Percentiles rank a stretch among this genome's conserved stretches.
phyloP scores from a whole-genome alignment of 2,888 invertebrate genomes.

The Conus canariensis region DNA sequence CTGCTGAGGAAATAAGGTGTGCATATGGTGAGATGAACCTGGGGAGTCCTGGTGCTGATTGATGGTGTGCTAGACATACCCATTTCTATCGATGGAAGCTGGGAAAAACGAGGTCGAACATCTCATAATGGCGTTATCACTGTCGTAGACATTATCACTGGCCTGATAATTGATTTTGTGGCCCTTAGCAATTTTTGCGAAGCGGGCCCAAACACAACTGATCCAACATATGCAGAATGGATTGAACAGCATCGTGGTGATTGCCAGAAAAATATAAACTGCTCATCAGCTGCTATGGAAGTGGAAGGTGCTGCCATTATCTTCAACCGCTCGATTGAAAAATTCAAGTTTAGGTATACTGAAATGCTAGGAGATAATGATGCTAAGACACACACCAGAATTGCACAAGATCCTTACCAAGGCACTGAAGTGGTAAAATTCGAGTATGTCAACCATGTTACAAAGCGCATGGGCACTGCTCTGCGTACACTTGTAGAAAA shows the following conservation, averaged over 20 bases:
- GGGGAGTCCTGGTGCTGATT: not conserved
- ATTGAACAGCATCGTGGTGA: too few relatives aligned
- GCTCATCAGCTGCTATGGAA: not conserved
- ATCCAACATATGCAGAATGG: too few relatives aligned
- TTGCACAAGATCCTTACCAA: not conserved
- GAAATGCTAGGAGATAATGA: not conserved
- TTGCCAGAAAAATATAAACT: too few relatives aligned
- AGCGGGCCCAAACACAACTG: too few relatives aligned
- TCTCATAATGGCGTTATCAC: not conserved
- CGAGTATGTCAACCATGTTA: not conserved
- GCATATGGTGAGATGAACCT: not conserved
- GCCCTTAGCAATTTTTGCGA: too few relatives aligned
- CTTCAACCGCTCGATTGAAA: not conserved
- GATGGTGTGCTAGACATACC: not conserved
- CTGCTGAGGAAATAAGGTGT: not conserved
- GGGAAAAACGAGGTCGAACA: not conserved
- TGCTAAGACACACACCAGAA: not conserved
- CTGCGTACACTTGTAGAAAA: not conserved
- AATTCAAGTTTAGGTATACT: too few relatives aligned
- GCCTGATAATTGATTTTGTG: too few relatives aligned
- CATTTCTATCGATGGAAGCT: slow-evolving; percentile 9
- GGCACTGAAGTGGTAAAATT: not conserved
- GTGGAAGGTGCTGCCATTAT: not conserved
- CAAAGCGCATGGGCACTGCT: not conserved
- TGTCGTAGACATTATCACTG: not conserved